phyloP scores from a whole-genome alignment of 2,113 vertebrate species.

The Tetrao urogallus region DNA sequence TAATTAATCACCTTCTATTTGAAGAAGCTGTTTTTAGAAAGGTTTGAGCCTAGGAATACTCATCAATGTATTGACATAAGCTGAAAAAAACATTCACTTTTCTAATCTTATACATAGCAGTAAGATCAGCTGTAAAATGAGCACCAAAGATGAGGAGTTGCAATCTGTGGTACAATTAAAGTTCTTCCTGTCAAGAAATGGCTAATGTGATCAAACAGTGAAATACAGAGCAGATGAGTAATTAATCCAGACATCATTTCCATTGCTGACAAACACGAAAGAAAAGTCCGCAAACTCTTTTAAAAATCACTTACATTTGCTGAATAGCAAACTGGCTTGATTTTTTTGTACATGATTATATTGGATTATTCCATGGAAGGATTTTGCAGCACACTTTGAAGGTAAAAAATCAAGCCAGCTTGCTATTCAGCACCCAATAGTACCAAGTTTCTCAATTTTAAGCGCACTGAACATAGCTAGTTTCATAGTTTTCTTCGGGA shows the following conservation, averaged over 20 bases:
- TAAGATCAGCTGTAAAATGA: conserved; percentile 3
- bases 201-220: conserved; percentile 41
- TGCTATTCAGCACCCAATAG: conserved; percentile 11
- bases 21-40: not conserved
- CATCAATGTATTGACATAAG: not conserved
- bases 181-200: conserved; percentile 32
- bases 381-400: too few species aligned
- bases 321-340: too few species aligned
- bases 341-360: too few species aligned
- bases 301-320: not conserved
- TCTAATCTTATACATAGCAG: not conserved
- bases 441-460: not conserved
- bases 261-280: not conserved
- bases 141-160: not conserved
- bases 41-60: not conserved
- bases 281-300: not conserved
- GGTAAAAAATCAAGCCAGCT: conserved; percentile 14
- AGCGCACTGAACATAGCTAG: conserved; percentile 44
- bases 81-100: not conserved
- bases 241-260: conserved; percentile 65
- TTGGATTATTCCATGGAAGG: too few species aligned
- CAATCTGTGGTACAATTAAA: conserved; percentile 39
- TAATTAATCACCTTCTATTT: not conserved
- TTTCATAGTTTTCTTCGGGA: conserved; percentile 63
- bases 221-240: conserved; percentile 56